Evolutionary conservation across 2,797 vertebrate genomes (phyloP), one percentile per base, ranked within the genome.

Genomic region (Danionella dracula): DNA sequence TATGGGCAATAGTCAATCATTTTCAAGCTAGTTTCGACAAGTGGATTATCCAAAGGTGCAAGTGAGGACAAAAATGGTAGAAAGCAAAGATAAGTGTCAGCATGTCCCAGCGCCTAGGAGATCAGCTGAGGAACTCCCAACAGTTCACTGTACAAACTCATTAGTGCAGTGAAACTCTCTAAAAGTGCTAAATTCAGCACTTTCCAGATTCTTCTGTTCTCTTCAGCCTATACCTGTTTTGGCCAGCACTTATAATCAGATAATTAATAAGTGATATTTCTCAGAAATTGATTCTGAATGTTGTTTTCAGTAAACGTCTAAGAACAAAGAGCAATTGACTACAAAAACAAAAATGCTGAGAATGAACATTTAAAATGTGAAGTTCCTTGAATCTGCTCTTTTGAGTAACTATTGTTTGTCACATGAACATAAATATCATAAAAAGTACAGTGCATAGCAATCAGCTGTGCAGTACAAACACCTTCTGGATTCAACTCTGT

Each of bases 151-250:
- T 27, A 78, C 71, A 71, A 81, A 66, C 79, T 81, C 78, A 73
- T 84, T 89, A 90, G 83, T 83, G 81, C 82, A 80, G 73, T 73
- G 63, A 76, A 76, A 74, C 31, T 55, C 75, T 73, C 61, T 51
- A 49, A 71, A 79, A 76, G 62, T 75, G 56, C 77, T 76, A 68
- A 21, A 1, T 80, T 74, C 72, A 57, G 51, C 75, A 73, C 70
- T 78, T 85, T 76, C 78, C 21, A 41, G 44, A 45, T 55, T 53
- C 57, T 42, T 56, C 45, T 49, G 41, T 31, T 40, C 35, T 50
- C 74, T 71, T 46, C 44, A 50, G 17, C 37, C n/a, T 60, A 6
- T 27, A 70, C 37, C 57, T 70, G 44, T 23, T 62, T 62, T 42
- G n/a, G 37, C 3, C 3, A 56, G 53, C 29, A 17, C 9, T 41